Base-by-base conservation (phyloP, 2,888 invertebrate genomes). In the Euzetes globulus region DNA sequence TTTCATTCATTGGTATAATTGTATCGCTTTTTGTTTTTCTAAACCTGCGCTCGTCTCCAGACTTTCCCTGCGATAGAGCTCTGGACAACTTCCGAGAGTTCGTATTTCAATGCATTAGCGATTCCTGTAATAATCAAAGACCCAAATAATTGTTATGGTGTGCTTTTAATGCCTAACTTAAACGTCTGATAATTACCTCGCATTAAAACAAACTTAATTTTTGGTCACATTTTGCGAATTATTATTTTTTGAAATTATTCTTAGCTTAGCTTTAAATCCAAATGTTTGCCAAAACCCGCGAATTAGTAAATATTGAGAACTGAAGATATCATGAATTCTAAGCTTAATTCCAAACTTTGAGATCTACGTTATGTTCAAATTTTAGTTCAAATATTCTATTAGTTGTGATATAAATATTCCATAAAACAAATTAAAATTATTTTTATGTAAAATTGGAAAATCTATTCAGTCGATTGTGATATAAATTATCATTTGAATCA, bases 71-170 rank as follows among this genome's bases (percentile, higher is more conserved):
- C 65, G 73, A 70, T 25, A 47, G 6, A 5, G 17, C 17, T 25
- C 45, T 74, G 41, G 29, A 74, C 15, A 71, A 9, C 17, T 15
- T 71, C 33, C 15, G 9, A 1, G 74, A 74, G 71, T 74, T 71
- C 37, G 27, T 74, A 19, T 74, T 74, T 37, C 27, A 17, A 17
- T 71, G 71, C 55, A 33, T 33, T 25, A 71, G 55, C 47, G 47
- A 33, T 9, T 33, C 25, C 52, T 68, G 68, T 41, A n/a, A 33
- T 50, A 27, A 41, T 41, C 41, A n/a, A 50, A 33, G 3, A 17
- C 47, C 29, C 1, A 45, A 71, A 29, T 52, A 50, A 71, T 25
- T 55, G 55, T 55, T 55, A 3, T n/a, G 47, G n/a, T n/a, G 1
- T 15, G 52, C 52, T n/a, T 41, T 41, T 41, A 33, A 33, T 33